A percentile compares a stretch with the other conserved stretches of the same genome.
Evolutionary conservation across 2,113 vertebrate species (phyloP).

Genomic region (Hippocampus mohnikei): DNA sequence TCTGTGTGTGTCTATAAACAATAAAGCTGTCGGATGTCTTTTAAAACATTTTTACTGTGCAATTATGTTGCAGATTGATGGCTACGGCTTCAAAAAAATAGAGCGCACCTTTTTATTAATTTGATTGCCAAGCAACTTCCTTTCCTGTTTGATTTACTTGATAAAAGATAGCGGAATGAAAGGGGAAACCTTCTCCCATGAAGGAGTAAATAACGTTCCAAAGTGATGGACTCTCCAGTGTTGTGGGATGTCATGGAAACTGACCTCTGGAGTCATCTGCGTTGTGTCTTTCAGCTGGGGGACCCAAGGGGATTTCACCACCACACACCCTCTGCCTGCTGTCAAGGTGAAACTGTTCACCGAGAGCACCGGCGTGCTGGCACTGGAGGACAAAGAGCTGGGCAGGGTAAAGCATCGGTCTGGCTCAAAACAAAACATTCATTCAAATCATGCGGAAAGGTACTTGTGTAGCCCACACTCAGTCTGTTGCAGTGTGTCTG

Average conservation of each 20-base stretch:
- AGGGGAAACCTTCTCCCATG: neutral
- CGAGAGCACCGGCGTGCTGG: slow-evolving; percentile 95
- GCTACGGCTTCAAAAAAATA: neutral
- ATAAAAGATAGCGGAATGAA: neutral
- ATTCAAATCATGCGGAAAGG: neutral
- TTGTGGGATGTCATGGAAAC: slow-evolving; percentile 39
- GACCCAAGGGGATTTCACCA: slow-evolving; percentile 96
- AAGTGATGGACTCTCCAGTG: slow-evolving; percentile 16
- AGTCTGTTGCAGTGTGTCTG: too few species aligned
- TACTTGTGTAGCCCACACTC: too few species aligned
- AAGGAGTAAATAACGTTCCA: neutral
- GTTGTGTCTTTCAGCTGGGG: slow-evolving; percentile 86
- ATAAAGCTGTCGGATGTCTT: slow-evolving; percentile 1
- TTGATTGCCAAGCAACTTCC: neutral
- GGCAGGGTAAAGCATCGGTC: slow-evolving; percentile 80
- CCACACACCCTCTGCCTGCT: slow-evolving; percentile 91
- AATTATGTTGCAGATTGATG: slow-evolving; percentile 13
- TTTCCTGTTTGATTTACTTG: neutral
- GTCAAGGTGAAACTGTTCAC: slow-evolving; percentile 99
- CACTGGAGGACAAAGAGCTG: slow-evolving; percentile 97
- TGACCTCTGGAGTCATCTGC: slow-evolving; percentile 48
- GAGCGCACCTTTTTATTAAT: neutral
- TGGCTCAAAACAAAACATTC: slow-evolving; percentile 1
- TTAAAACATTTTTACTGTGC: neutral
- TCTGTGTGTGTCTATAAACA: slow-evolving; percentile 14